Base-by-base conservation (phyloP, 2,113 vertebrate species). In the Halcyon senegalensis region DNA sequence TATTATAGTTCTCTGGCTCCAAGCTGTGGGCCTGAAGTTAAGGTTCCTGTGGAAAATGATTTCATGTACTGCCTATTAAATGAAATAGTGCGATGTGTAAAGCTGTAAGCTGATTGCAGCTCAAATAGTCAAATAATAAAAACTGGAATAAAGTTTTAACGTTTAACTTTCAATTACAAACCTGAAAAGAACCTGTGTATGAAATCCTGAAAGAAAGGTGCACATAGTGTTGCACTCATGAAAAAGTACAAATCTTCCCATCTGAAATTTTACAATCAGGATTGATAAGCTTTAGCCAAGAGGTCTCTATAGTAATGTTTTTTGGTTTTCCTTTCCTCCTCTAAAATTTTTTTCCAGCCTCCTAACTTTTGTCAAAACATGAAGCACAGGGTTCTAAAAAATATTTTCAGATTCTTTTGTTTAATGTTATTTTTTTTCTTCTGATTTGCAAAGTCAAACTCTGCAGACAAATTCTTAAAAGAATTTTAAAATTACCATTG, bases 21-120 rank as follows among this genome's bases (percentile, higher is more conserved):
- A 82, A 95, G 94, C 89, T 93, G 69, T 66, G 89, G 77, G 70
- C 94, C 87, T 95, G 92, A 96, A 89, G 84, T 73, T 81, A 58
- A 90, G 59, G 48, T 79, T 96, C 23, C 63, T 81, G 28, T 12
- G 76, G 62, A 74, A 94, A 75, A 67, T 56, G 1, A 87, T 95
- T 76, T 91, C 20, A 56, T 51, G 68, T 87, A 64, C 59, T 87
- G 72, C 43, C 33, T 82, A 15, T 31, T 91, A 55, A 82, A 89
- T 13, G 75, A 39, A 82, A 28, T 7, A 60, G 56, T 37, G 43
- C 48, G 39, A 72, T 44, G 37, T 62, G 50, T 59, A 67, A 90
- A 84, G 53, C 39, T 82, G 44, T 53, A 86, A 91, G 68, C 80
- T 60, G 81, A 86, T 44, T 80, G 86, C 73, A 67, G 33, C n/a